phyloP scores from a whole-genome alignment of 2,888 invertebrate species.

The Eupithecia abbreviata region DNA sequence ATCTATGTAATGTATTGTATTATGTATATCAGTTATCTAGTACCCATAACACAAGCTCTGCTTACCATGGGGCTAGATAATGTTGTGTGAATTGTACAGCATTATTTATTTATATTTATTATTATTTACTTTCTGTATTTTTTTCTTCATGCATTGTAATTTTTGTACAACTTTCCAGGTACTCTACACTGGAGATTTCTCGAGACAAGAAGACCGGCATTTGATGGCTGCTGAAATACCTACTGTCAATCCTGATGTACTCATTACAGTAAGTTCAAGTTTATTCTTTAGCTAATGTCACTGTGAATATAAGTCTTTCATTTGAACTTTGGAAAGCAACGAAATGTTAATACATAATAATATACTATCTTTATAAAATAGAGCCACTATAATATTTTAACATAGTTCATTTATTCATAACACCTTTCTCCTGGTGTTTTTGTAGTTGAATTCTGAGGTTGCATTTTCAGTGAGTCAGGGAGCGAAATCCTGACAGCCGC shows the following conservation, averaged over 20 bases:
- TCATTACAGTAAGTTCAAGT: slow-evolving; percentile 90
- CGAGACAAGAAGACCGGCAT: slow-evolving; percentile 99
- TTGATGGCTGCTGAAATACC: slow-evolving; percentile 99
- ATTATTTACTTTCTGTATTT: no score
- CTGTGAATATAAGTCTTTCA: neutral
- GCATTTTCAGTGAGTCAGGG: neutral
- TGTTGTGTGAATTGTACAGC: no score
- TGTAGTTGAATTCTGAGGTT: no score
- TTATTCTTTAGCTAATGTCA: neutral
- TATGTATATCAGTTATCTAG: no score
- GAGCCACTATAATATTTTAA: neutral
- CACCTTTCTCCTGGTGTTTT: neutral
- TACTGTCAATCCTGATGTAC: slow-evolving; percentile 96
- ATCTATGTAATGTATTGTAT: no score
- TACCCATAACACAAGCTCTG: no score
- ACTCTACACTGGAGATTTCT: slow-evolving; percentile 99
- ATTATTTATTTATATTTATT: no score
- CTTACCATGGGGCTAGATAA: no score
- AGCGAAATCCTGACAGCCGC: neutral
- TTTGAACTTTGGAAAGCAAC: neutral
- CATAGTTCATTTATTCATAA: neutral
- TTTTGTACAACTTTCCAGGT: slow-evolving; percentile 73
- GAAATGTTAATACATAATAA: no score
- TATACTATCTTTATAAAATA: neutral
- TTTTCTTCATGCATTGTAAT: no score